These are phyloP conservation scores for Pelmatolapia mariae DNA, from an alignment of 2,113 vertebrate species.

Conservation along the genomic window DNA sequence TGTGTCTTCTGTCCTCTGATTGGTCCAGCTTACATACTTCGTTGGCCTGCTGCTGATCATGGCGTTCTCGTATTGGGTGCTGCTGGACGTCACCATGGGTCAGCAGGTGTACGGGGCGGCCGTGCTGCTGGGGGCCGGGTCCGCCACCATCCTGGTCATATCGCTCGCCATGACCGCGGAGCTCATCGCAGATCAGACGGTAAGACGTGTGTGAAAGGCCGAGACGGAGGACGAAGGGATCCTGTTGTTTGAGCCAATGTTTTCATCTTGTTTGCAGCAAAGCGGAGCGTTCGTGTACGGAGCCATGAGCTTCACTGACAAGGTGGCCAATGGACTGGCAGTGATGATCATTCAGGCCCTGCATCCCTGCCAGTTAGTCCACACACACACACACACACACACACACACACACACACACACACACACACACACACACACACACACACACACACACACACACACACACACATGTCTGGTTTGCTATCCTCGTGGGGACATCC, in stretches of 20 bases:
- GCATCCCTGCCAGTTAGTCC: conserved; percentile 87
- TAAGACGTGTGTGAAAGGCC: conserved; percentile 38
- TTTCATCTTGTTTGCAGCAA: conserved; percentile 68
- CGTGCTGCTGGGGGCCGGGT: conserved; percentile 79
- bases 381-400: neutral
- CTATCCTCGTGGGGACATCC: too few species aligned
- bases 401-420: neutral
- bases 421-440: too few species aligned
- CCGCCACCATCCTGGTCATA: conserved; percentile 88
- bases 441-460: too few species aligned
- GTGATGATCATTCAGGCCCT: conserved; percentile 87
- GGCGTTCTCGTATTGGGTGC: conserved; percentile 86
- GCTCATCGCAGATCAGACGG: conserved; percentile 88
- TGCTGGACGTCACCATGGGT: conserved; percentile 69
- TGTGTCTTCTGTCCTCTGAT: neutral
- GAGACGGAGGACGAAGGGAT: neutral
- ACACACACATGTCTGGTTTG: too few species aligned
- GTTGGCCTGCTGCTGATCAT: conserved; percentile 82
- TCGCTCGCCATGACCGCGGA: conserved; percentile 93
- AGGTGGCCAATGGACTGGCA: conserved; percentile 87
- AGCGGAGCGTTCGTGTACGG: conserved; percentile 91
- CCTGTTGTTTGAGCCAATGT: neutral
- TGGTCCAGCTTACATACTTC: conserved; percentile 85
- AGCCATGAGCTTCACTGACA: conserved; percentile 95
- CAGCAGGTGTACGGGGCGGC: conserved; percentile 76